Evolutionary conservation across 2,797 vertebrate genomes (phyloP).

Genomic region (Microctenopoma steveboyesi): DNA sequence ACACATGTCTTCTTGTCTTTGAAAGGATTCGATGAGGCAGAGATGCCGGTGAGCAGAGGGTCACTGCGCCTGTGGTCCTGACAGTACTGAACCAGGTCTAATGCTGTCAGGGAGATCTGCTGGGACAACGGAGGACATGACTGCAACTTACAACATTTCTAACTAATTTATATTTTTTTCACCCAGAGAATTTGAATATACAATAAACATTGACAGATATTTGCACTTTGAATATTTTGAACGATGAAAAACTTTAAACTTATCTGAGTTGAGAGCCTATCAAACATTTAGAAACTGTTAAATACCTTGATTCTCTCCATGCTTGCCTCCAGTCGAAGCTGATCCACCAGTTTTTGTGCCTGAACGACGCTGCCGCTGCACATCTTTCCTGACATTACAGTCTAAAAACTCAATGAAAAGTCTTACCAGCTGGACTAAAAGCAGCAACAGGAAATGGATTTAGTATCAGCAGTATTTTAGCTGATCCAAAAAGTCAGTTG

Average conservation of each 20-base stretch:
- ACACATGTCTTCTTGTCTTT: constrained; percentile 88
- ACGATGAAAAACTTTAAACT: not conserved
- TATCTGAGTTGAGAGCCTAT: not conserved
- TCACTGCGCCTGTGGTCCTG: constrained; percentile 84
- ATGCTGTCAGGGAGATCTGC: constrained; percentile 86
- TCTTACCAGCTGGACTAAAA: not conserved
- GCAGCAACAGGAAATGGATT: not conserved
- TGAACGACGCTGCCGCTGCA: constrained; percentile 81
- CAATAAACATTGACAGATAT: no score
- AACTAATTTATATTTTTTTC: not conserved
- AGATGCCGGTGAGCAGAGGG: constrained; percentile 86
- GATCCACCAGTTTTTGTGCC: constrained; percentile 85
- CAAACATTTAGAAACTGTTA: not conserved
- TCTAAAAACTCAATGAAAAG: not conserved
- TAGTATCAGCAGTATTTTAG: constrained; percentile 7
- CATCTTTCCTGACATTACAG: constrained; percentile 78
- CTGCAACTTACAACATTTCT: not conserved
- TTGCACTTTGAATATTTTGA: not conserved
- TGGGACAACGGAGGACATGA: constrained; percentile 7
- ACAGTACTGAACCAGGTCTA: constrained; percentile 86
- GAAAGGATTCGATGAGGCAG: constrained; percentile 86
- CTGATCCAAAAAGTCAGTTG: constrained; percentile 15
- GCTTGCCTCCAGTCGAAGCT: constrained; percentile 84
- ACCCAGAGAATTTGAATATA: not conserved
- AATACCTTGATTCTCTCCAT: constrained; percentile 87